Evolutionary conservation across 1,140 invertebrate genomes (phyloP).

Genomic region (Drosophila pectinifera): DNA sequence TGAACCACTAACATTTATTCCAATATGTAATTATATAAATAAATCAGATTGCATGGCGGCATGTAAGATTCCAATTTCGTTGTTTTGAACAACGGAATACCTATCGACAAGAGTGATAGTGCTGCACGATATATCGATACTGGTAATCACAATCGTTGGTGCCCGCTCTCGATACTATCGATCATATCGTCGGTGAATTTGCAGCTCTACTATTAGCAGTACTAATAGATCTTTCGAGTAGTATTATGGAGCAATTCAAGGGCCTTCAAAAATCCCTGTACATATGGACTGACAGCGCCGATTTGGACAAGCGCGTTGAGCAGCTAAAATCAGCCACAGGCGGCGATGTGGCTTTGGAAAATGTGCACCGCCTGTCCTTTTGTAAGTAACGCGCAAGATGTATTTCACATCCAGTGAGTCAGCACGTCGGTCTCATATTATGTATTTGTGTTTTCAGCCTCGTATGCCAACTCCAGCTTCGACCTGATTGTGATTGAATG

Average conservation of each 20-base stretch:
- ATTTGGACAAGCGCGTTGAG: slow-evolving; percentile 68
- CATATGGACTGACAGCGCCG: slow-evolving; percentile 72
- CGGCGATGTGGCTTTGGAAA: slow-evolving; percentile 77
- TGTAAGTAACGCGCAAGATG: slow-evolving; percentile 56
- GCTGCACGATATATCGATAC: slow-evolving; percentile 1
- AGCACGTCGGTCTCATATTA: slow-evolving; percentile 49
- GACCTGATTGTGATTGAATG: slow-evolving; percentile 87
- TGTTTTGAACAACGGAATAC: too few species aligned
- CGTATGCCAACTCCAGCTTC: slow-evolving; percentile 86
- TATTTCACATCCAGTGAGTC: slow-evolving; percentile 53
- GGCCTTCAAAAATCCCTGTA: slow-evolving; percentile 69
- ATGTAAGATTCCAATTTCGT: too few species aligned
- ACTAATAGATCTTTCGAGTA: slow-evolving; percentile 13
- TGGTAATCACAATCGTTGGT: too few species aligned
- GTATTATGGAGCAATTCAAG: slow-evolving; percentile 74
- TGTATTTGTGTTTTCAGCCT: slow-evolving; percentile 84
- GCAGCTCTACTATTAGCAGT: background rate
- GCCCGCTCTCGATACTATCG: background rate
- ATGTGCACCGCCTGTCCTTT: slow-evolving; percentile 78
- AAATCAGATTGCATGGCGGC: too few species aligned
- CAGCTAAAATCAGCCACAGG: slow-evolving; percentile 63
- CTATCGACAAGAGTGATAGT: too few species aligned
- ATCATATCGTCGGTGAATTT: background rate
- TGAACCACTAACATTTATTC: too few species aligned
- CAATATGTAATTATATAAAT: too few species aligned